These are phyloP conservation scores for Chromobotia macracanthus DNA, from an alignment of 2,797 vertebrate genomes.

Conservation along the genomic window DNA sequence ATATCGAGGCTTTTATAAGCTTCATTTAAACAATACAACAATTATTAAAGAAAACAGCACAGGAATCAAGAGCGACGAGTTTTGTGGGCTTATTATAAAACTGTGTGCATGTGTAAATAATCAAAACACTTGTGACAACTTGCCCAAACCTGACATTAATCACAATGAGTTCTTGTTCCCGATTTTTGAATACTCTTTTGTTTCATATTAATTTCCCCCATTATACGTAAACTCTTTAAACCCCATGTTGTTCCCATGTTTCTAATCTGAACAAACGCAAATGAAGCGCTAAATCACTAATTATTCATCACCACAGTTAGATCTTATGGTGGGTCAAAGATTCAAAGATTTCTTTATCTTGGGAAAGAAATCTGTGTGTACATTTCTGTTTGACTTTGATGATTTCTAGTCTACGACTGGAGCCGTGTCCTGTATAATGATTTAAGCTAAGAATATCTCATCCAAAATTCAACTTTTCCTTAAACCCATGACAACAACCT, in stretches of 20 bases:
- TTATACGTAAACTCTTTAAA: neutral
- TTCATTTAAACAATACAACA: no score
- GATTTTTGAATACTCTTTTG: neutral
- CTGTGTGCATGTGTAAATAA: no score
- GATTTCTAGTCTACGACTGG: no score
- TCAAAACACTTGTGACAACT: no score
- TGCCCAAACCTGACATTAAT: no score
- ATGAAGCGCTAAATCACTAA: neutral
- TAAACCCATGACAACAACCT: neutral
- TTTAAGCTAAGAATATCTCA: slow-evolving; percentile 20
- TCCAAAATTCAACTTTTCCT: slow-evolving; percentile 27
- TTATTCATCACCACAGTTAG: neutral
- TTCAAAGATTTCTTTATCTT: neutral
- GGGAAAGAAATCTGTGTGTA: slow-evolving; percentile 2
- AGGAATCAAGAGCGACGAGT: no score
- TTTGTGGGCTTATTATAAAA: no score
- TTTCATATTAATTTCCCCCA: no score
- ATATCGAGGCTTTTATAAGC: no score
- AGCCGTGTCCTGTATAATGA: no score
- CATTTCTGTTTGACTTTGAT: slow-evolving; percentile 6
- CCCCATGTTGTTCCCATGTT: neutral
- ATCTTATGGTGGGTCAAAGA: neutral
- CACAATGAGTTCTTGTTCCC: no score
- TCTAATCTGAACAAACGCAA: neutral
- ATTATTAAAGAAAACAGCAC: no score